Evolutionary conservation across 2,797 vertebrate species (phyloP).

Genomic region (Hephaestus fuliginosus): DNA sequence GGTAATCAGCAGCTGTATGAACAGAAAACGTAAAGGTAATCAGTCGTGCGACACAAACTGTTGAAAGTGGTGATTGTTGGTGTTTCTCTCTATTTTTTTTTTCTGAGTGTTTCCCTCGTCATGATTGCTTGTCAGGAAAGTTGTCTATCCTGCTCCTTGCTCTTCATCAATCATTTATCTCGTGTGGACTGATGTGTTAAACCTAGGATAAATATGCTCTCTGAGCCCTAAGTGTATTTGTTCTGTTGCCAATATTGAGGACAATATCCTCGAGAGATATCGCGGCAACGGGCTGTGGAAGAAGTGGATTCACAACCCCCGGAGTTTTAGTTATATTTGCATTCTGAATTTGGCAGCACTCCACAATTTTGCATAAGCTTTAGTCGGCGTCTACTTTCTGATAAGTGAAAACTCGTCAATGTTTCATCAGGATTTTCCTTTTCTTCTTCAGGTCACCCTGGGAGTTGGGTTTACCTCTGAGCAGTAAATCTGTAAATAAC

Average conservation of each 20-base stretch:
- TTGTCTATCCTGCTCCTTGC: constrained; percentile 32
- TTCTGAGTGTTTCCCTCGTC: constrained; percentile 53
- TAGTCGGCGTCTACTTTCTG: constrained; percentile 28
- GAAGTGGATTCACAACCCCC: constrained; percentile 36
- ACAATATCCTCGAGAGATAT: constrained; percentile 40
- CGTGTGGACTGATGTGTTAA: constrained; percentile 48
- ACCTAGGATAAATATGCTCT: constrained; percentile 61
- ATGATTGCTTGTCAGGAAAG: constrained; percentile 23
- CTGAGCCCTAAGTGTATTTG: constrained; percentile 42
- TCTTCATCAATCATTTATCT: constrained; percentile 69
- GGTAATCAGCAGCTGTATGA: background rate
- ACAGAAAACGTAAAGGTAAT: constrained; percentile 15
- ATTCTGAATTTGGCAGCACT: constrained; percentile 57
- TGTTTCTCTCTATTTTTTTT: constrained; percentile 59
- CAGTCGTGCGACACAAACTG: constrained; percentile 20
- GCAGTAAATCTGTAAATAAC: constrained; percentile 14
- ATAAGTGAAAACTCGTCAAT: constrained; percentile 40
- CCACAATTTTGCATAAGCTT: constrained; percentile 57
- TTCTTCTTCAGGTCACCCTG: constrained; percentile 6
- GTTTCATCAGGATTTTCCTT: constrained; percentile 48
- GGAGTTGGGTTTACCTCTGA: constrained; percentile 15
- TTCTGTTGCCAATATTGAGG: constrained; percentile 38
- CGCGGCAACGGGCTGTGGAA: constrained; percentile 1
- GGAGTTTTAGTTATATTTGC: constrained; percentile 64
- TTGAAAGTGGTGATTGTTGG: constrained; percentile 23